Base-by-base conservation (phyloP, 1,140 invertebrate species). In the Chrysoperla carnea region DNA sequence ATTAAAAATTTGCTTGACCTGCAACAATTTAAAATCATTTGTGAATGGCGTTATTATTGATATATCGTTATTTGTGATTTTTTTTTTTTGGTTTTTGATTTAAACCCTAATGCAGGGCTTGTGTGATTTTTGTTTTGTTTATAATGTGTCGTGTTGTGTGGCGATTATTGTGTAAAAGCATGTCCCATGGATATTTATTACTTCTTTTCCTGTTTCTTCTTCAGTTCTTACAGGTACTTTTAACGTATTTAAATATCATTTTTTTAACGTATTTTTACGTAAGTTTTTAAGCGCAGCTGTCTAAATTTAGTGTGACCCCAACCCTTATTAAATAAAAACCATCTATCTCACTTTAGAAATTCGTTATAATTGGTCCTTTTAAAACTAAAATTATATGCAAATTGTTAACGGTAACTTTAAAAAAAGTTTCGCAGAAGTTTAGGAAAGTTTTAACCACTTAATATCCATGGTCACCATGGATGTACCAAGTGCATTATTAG, bases 151-250 rank as follows among this genome's bases (percentile, higher is more conserved):
- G 61, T 57, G 59, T 64, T 47, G 56, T 64, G 60, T 64, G 62
- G 62, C 54, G 61, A 50, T 56, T 64, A 48, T 56, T 64, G 52
- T 58, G 60, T 55, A 59, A 60, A 53, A 63, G 60, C 58, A 62
- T 64, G 60, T 60, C 62, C 50, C 60, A 64, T 56, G 62, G 62
- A 63, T 62, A 63, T 55, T 62, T 63, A 50, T 52, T 64, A 51
- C 59, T 62, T 51, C 59, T 61, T 47, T 63, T 62, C 49, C 52
- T 64, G 29, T 47, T 64, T 45, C 54, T 64, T 42, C 52, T 64
- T 40, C 57, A 54, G 42, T 52, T 62, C 39, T 56, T 64, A 36
- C 62, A 64, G 62, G 62, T 64, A 54, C 53, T 36, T 46, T 17
- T 39, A 12, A 15, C 14, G 9, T 40, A 7, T 27, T n/a, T 12